phyloP scores from a whole-genome alignment of 2,888 invertebrate species.

The Cephonodes hylas region DNA sequence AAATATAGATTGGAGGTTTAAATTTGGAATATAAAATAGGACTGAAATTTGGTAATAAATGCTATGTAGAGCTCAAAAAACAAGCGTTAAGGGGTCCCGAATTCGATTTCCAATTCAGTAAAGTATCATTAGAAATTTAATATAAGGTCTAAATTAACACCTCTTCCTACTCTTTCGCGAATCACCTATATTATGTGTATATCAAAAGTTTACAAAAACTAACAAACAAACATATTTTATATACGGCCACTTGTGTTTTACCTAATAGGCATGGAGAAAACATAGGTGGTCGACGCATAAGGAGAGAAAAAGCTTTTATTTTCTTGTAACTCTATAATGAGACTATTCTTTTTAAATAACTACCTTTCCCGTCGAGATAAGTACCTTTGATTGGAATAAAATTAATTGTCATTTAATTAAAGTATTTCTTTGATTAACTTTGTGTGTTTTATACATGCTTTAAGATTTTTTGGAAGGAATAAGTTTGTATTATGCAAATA shows the following conservation, averaged over 20 bases:
- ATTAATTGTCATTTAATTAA: not conserved
- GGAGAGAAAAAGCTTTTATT: conserved; percentile 12
- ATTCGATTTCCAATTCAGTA: too few relatives aligned
- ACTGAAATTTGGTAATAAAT: not conserved
- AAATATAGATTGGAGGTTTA: not conserved
- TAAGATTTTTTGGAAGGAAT: too few relatives aligned
- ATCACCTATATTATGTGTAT: too few relatives aligned
- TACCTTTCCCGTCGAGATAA: not conserved
- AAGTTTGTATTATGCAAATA: too few relatives aligned
- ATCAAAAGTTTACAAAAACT: not conserved
- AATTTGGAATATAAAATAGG: not conserved
- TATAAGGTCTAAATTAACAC: too few relatives aligned
- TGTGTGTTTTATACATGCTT: too few relatives aligned
- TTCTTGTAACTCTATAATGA: not conserved
- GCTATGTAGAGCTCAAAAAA: too few relatives aligned
- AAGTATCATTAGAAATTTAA: too few relatives aligned
- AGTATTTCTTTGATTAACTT: too few relatives aligned
- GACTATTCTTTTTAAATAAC: not conserved
- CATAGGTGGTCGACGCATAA: conserved; percentile 13
- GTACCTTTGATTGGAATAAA: not conserved
- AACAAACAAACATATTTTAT: not conserved
- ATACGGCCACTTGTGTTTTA: not conserved
- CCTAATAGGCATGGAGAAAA: not conserved
- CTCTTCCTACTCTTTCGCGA: too few relatives aligned
- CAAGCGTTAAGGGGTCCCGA: too few relatives aligned